Evolutionary conservation across 2,113 vertebrate species (phyloP), one percentile per base, ranked within the genome.

Genomic region (Austrofundulus limnaeus): DNA sequence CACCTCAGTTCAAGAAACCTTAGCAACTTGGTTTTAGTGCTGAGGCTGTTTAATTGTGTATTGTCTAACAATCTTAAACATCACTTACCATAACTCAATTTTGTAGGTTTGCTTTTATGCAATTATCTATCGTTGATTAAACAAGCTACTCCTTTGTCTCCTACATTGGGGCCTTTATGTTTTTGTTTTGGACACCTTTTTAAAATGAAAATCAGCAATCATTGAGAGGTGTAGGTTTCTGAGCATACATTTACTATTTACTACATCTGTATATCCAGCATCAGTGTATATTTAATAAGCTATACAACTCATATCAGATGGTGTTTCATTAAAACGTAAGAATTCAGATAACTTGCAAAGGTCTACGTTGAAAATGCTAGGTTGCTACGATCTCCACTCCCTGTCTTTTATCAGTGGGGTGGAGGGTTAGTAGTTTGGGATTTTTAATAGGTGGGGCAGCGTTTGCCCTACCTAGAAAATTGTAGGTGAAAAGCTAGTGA

Each of bases 51-150:
- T 5, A 76, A 10, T 42, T 79, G 19, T 61, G 11, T 66, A 60
- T 49, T 34, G 8, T 52, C 31, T 56, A 55, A 38, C 37, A 55
- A 11, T 52, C 34, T 56, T 59, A 34, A 42, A 43, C 68, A 38
- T 78, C 31, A 2, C 52, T 60, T 58, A 58, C 48, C 19, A 59
- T 41, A 79, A 66, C 63, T 31, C 21, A 19, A 20, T 63, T 76
- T 63, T 78, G 70, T 69, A 11, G 63, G n/a, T 25, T 37, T 34
- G 10, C 41, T 72, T 60, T 77, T 42, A 2, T 79, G 42, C 73
- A 63, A 70, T 72, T 52, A 77, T 64, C 11, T 59, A 54, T 19
- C 52, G 74, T 77, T 61, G 60, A 78, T 79, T 69, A 45, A 54
- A 59, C 34, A 48, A 45, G 17, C 54, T 45, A 9, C 47, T 13